phyloP scores from a whole-genome alignment of 1,140 invertebrate species.

The Trypoxylus dichotomus region DNA sequence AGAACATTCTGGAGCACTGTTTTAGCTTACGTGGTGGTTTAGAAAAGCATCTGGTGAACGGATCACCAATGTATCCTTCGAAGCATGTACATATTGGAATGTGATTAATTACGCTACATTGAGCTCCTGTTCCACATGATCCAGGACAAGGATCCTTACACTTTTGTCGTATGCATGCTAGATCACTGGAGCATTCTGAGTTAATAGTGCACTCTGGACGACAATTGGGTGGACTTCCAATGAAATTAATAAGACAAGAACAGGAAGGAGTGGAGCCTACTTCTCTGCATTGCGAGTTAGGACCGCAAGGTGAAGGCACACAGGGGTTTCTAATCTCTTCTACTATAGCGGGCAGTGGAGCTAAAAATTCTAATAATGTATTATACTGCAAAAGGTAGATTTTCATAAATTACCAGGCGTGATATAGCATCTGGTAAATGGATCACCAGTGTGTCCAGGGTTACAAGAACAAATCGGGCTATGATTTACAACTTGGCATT shows the following conservation, averaged over 20 bases:
- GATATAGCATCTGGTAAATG: constrained; percentile 67
- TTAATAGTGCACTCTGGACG: constrained; percentile 68
- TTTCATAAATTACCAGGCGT: constrained; percentile 53
- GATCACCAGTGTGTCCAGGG: constrained; percentile 72
- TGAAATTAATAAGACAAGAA: constrained; percentile 62
- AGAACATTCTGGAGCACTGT: background rate
- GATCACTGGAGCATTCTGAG: constrained; percentile 63
- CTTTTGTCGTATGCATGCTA: constrained; percentile 66
- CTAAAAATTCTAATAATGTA: constrained; percentile 37
- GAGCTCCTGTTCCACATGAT: constrained; percentile 64
- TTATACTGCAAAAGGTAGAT: background rate
- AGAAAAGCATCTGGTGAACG: constrained; percentile 60
- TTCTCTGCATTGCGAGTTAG: constrained; percentile 65
- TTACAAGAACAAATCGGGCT: constrained; percentile 72
- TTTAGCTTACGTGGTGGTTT: constrained; percentile 52
- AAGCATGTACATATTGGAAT: constrained; percentile 66
- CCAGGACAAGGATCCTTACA: constrained; percentile 68
- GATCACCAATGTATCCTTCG: constrained; percentile 66
- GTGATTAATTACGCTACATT: constrained; percentile 66
- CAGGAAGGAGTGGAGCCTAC: constrained; percentile 61
- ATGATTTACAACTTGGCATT: constrained; percentile 66
- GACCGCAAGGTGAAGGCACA: constrained; percentile 68
- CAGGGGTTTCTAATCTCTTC: constrained; percentile 59
- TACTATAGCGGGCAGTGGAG: constrained; percentile 31
- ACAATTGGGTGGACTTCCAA: constrained; percentile 68